These are phyloP conservation scores for Drosophila kuntzei DNA, from an alignment of 2,888 invertebrate genomes.

Conservation along the genomic window DNA sequence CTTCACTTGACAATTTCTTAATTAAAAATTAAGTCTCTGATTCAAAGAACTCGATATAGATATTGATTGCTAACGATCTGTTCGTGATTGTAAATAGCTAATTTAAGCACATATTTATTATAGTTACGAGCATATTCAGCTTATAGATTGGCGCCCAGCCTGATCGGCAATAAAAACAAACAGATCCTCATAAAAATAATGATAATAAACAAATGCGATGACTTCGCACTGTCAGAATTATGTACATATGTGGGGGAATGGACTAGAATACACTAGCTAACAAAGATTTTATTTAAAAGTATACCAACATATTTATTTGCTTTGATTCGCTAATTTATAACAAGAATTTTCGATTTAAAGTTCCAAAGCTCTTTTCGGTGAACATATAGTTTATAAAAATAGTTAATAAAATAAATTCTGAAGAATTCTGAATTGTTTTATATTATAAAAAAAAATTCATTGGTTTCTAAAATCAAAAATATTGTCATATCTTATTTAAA, in stretches of 20 bases:
- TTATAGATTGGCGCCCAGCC: slow-evolving; percentile 22
- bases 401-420: no score
- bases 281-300: neutral
- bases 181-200: slow-evolving; percentile 4
- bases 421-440: no score
- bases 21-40: neutral
- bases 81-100: neutral
- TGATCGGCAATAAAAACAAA: slow-evolving; percentile 15
- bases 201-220: slow-evolving; percentile 15
- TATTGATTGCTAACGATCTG: neutral
- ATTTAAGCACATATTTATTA: neutral
- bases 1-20: neutral
- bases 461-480: no score
- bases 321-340: no score
- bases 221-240: neutral
- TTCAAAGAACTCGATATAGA: neutral
- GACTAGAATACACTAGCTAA: neutral
- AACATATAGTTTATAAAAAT: no score
- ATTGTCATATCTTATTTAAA: no score
- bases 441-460: no score
- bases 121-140: slow-evolving; percentile 1
- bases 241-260: neutral
- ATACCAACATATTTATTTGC: neutral
- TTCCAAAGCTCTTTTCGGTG: no score
- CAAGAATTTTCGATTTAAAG: no score